These are phyloP conservation scores for Pseudopipra pipra DNA, from an alignment of 2,113 vertebrate species.

Conservation along the genomic window DNA sequence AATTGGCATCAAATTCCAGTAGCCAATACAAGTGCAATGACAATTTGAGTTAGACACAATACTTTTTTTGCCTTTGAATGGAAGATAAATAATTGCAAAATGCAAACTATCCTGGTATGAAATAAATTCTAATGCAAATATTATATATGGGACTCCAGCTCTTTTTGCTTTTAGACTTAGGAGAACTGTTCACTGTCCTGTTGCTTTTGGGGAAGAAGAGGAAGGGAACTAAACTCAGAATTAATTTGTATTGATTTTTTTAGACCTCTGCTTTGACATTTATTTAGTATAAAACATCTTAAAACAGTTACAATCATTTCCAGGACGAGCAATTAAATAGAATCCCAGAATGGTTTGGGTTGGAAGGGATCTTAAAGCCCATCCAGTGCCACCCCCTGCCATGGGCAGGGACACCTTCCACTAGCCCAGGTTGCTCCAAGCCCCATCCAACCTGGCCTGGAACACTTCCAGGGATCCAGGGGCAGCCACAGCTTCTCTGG, in stretches of 20 bases:
- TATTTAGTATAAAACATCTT: not conserved
- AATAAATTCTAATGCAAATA: not conserved
- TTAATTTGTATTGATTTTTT: not conserved
- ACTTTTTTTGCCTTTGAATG: slow-evolving; percentile 10
- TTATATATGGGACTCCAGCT: not conserved
- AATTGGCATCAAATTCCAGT: slow-evolving; percentile 8
- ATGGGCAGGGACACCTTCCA: not conserved
- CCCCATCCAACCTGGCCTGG: not conserved
- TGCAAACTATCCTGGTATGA: not conserved
- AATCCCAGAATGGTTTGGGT: not conserved
- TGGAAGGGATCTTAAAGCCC: not conserved
- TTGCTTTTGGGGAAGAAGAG: not conserved
- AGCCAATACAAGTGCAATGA: not conserved
- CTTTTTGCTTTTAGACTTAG: not conserved
- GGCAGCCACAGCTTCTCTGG: not conserved
- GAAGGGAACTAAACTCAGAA: not conserved
- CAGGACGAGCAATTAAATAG: not conserved
- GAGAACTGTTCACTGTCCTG: not conserved
- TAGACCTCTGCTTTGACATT: not conserved
- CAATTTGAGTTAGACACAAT: not conserved
- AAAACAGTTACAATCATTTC: not conserved
- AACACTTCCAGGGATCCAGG: not conserved
- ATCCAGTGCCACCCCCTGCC: not conserved
- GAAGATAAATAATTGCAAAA: not conserved
- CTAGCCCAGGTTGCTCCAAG: not conserved